Percentiles rank a stretch among this genome's conserved stretches.
phyloP scores from a whole-genome alignment of 2,113 vertebrate genomes.

The Stigmatopora nigra region DNA sequence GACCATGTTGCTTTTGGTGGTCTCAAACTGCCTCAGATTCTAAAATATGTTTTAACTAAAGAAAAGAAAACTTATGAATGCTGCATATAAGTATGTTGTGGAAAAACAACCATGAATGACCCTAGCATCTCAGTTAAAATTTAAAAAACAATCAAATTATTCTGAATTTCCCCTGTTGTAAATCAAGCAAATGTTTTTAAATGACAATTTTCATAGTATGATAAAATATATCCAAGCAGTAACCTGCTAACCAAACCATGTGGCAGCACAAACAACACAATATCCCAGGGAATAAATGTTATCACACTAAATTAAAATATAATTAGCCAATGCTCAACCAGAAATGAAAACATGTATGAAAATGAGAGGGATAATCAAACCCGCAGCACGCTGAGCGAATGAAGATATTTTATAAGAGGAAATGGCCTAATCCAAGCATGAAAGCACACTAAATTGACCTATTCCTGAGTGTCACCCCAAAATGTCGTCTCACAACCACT shows the following conservation, averaged over 20 bases:
- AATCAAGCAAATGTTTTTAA: no score
- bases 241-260: constrained; percentile 33
- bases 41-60: background rate
- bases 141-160: background rate
- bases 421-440: constrained; percentile 38
- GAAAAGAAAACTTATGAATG: background rate
- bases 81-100: background rate
- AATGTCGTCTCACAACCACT: constrained; percentile 35
- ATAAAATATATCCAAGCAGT: background rate
- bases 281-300: constrained; percentile 1
- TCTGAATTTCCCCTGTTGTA: no score
- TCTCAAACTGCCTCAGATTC: background rate
- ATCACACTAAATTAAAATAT: constrained; percentile 21
- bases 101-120: background rate
- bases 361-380: constrained; percentile 40
- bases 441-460: constrained; percentile 63
- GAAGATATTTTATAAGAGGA: constrained; percentile 41
- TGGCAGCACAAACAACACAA: constrained; percentile 21
- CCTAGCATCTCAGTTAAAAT: no score
- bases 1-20: constrained; percentile 19
- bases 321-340: constrained; percentile 40
- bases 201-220: no score
- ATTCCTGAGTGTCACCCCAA: constrained; percentile 47
- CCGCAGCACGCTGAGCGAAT: constrained; percentile 32
- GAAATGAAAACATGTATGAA: constrained; percentile 49